phyloP scores from a whole-genome alignment of 2,797 vertebrate species.

The Propithecus perrieri region DNA sequence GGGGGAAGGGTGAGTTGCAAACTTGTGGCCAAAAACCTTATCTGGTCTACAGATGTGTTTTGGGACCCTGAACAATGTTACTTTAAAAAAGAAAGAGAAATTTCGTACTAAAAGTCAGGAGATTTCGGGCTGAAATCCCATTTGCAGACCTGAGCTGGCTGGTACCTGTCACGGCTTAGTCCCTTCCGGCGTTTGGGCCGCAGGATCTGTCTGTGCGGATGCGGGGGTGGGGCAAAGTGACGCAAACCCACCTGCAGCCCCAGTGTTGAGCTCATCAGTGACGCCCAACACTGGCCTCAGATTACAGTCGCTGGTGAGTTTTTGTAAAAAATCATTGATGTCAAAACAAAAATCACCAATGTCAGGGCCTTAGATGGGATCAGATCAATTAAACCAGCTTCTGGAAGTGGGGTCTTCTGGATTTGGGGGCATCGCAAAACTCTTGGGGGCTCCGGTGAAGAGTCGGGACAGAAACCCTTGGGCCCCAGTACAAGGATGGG shows the following conservation, averaged over 20 bases:
- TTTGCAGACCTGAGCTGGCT: background rate
- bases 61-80: background rate
- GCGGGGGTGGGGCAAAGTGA: background rate
- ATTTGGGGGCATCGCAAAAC: background rate
- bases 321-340: too few species aligned
- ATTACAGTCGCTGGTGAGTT: background rate
- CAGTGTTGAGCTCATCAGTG: background rate
- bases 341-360: background rate
- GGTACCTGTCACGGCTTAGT: background rate
- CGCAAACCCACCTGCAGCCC: background rate
- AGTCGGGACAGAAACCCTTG: background rate
- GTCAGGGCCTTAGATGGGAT: background rate
- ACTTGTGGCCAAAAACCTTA: too few species aligned
- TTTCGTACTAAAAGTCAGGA: background rate
- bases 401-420: background rate
- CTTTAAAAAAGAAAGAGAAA: too few species aligned
- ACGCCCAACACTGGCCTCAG: background rate
- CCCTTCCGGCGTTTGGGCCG: background rate
- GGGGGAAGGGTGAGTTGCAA: background rate
- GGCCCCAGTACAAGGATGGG: background rate
- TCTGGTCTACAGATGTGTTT: background rate
- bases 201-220: too few species aligned
- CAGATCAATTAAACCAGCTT: background rate
- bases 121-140: too few species aligned
- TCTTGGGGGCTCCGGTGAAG: background rate